Conservation (phyloP, 1,140 invertebrate species). For the Bombus huntii region DNA sequence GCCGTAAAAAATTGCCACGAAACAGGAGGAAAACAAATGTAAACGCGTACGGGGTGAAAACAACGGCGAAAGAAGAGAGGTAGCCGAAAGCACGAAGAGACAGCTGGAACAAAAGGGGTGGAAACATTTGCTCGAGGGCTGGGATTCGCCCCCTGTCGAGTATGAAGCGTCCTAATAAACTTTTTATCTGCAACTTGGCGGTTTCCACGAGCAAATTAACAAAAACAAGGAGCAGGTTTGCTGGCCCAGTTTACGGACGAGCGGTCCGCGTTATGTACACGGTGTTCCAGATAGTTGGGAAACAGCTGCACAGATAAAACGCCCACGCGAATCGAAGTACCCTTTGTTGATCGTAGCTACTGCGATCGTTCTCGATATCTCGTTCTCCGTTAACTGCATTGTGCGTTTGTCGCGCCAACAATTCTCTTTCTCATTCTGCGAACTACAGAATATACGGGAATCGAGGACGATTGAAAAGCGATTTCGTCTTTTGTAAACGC, state of each 20-base stretch:
- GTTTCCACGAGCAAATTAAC: constrained; percentile 51
- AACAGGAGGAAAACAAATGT: not conserved
- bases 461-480: not conserved
- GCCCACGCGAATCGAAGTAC: not conserved
- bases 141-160: not conserved
- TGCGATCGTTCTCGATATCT: constrained; percentile 36
- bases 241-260: constrained; percentile 57
- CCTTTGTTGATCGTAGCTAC: constrained; percentile 39
- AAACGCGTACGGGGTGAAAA: not conserved
- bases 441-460: not conserved
- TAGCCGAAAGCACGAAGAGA: not conserved
- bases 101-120: not conserved
- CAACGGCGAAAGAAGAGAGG: not conserved
- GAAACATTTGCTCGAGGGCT: not conserved
- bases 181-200: constrained; percentile 47
- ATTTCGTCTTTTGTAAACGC: not conserved
- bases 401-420: not conserved
- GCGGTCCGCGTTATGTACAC: not conserved
- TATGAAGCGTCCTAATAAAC: constrained; percentile 22
- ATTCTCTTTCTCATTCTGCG: not conserved
- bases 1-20: not conserved
- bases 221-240: constrained; percentile 39
- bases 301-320: constrained; percentile 50
- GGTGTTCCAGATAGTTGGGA: constrained; percentile 29
- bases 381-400: not conserved